Evolutionary conservation across 92 coral and sea anemone genomes (phyloP), one percentile per base, ranked within the genome.

Genomic region (Pocillopora grandis): DNA sequence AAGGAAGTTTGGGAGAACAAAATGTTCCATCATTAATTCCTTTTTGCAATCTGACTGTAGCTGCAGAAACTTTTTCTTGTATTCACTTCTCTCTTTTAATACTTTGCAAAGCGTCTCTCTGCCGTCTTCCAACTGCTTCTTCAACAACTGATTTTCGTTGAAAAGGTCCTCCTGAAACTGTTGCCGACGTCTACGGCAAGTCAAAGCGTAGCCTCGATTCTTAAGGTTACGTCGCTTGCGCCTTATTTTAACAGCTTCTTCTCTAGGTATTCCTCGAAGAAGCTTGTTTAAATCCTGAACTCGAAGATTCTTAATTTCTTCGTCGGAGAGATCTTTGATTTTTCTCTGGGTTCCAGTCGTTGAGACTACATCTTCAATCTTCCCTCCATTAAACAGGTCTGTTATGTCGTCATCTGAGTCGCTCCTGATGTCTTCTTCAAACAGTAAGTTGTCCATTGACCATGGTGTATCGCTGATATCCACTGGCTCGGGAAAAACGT

Each of bases 141-240:
- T 62, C 4, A 90, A 27, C 4, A 64, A 9, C 8, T 81, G 64
- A 18, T 90, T 91, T 55, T 75, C 76, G 69, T n/a, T 63, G 49
- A 85, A 72, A 13, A 93, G 80, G 20, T 62, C 76, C 58, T 60
- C 71, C 66, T 88, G 84, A 52, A 64, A 72, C 76, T 69, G 61
- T 1, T 80, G 80, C 21, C 94, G 83, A 58, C 89, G 89, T n/a
- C 67, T 64, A 12, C 96, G 87, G 82, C 96, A 93, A 19, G 82
- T 79, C 73, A 84, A 89, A 23, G 94, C 94, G 31, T 93, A 93
- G 11, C 84, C 90, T 57, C 96, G 85, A 66, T 93, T 93, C 59
- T 93, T 93, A 13, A 93, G 87, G 57, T 88, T 90, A 17, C 96
- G 72, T 9, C 96, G 88, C 61, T 74, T 88, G 52, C 87, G 86